A percentile compares a stretch with the other conserved stretches of the same genome.
phyloP scores from a whole-genome alignment of 2,888 invertebrate species.

The Acholoe squamosa region DNA sequence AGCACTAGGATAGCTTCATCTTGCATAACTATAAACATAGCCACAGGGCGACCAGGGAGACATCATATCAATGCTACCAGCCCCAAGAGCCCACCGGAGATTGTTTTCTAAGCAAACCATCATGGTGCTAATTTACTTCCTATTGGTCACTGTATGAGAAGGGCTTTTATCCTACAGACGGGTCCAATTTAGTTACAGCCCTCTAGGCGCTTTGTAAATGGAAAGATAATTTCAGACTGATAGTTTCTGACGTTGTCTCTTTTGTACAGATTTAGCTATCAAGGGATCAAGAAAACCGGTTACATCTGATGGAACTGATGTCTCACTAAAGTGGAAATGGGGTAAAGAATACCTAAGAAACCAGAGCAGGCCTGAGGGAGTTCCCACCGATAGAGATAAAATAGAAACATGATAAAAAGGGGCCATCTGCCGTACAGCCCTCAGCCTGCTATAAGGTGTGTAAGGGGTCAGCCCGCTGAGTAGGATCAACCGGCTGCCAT shows the following conservation, averaged over 20 bases:
- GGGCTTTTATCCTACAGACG: background rate
- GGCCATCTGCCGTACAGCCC: too few species aligned
- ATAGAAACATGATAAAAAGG: background rate
- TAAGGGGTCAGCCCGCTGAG: background rate
- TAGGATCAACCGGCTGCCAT: background rate
- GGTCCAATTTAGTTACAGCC: background rate
- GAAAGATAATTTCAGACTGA: background rate
- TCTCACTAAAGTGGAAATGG: too few species aligned
- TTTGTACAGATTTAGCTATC: background rate
- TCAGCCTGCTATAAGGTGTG: background rate
- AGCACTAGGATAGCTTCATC: slow-evolving; percentile 6
- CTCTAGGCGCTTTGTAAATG: background rate
- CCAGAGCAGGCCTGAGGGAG: too few species aligned
- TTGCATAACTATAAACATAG: slow-evolving; percentile 37
- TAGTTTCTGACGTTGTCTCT: background rate
- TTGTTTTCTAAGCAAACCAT: slow-evolving; percentile 44
- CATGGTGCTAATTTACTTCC: slow-evolving; percentile 4
- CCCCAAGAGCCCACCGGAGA: background rate
- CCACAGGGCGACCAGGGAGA: background rate
- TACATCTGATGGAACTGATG: too few species aligned
- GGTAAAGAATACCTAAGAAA: too few species aligned
- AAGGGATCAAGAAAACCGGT: background rate
- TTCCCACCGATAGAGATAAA: background rate
- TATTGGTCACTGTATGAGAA: background rate
- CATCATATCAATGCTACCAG: background rate